Conservation (phyloP, 2,113 vertebrate species). For the Gallinago jamesoni region DNA sequence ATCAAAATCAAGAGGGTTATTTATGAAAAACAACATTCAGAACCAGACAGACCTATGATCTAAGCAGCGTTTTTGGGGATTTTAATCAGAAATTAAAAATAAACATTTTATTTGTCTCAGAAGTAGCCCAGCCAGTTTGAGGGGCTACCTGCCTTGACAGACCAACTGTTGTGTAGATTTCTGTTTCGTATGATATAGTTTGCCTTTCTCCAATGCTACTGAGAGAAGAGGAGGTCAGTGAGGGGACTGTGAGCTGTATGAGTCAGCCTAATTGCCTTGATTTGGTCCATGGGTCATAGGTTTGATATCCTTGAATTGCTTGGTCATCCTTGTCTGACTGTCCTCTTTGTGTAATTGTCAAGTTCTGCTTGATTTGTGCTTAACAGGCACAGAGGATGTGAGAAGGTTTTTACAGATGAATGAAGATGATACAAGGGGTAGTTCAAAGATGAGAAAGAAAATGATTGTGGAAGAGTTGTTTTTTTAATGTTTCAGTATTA, state of each 20-base stretch:
- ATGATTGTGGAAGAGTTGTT: background rate
- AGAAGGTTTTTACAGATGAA: background rate
- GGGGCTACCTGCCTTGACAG: background rate
- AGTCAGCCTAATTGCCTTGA: background rate
- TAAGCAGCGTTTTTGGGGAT: background rate
- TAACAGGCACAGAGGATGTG: background rate
- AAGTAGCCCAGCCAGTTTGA: background rate
- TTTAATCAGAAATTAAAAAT: background rate
- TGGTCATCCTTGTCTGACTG: background rate
- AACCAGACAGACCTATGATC: background rate
- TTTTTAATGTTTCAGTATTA: background rate
- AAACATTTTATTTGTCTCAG: background rate
- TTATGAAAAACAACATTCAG: background rate
- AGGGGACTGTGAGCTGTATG: accelerated
- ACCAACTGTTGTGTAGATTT: background rate
- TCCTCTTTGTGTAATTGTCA: background rate
- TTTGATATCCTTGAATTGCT: background rate
- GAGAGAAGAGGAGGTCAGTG: background rate
- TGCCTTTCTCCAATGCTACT: background rate
- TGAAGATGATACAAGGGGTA: background rate
- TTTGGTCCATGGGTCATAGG: background rate
- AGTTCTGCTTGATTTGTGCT: background rate
- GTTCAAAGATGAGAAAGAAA: background rate
- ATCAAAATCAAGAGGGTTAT: background rate
- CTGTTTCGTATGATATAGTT: background rate